phyloP scores from a whole-genome alignment of 2,888 invertebrate genomes.

The Auanema freiburgensis region DNA sequence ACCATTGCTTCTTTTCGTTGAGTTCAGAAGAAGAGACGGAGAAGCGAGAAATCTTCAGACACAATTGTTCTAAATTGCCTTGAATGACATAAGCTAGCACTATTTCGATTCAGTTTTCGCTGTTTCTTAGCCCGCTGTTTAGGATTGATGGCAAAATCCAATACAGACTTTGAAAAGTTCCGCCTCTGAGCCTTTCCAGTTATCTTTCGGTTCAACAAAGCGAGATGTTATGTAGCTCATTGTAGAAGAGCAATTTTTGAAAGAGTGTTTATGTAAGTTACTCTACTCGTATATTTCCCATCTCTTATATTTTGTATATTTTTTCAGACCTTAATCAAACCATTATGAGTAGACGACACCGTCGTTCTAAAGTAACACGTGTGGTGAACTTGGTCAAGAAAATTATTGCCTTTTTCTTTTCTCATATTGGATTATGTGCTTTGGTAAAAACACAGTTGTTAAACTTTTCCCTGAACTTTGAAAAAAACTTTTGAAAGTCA shows the following conservation, averaged over 20 bases:
- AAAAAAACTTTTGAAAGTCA: background rate
- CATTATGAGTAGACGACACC: conserved; percentile 49
- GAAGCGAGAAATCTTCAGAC: too few species aligned
- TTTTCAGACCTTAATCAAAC: background rate
- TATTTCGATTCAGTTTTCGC: background rate
- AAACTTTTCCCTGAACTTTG: background rate
- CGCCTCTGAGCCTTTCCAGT: background rate
- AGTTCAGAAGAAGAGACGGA: too few species aligned
- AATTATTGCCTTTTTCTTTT: conserved; percentile 64
- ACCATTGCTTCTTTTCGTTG: too few species aligned
- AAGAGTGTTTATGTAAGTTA: background rate
- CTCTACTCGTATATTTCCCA: background rate
- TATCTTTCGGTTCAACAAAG: background rate
- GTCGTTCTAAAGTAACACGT: conserved; percentile 62
- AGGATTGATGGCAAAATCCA: conserved; percentile 26
- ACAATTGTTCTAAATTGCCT: too few species aligned
- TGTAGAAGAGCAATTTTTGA: background rate
- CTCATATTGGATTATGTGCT: conserved; percentile 66
- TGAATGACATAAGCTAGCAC: background rate
- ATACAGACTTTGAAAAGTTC: conserved; percentile 10
- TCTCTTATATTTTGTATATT: background rate
- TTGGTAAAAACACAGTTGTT: conserved; percentile 69
- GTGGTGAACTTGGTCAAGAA: conserved; percentile 63
- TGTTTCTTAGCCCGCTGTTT: conserved; percentile 13
- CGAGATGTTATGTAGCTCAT: background rate